These are phyloP conservation scores for Athene cunicularia DNA, from an alignment of 2,113 vertebrate species.

Conservation along the genomic window DNA sequence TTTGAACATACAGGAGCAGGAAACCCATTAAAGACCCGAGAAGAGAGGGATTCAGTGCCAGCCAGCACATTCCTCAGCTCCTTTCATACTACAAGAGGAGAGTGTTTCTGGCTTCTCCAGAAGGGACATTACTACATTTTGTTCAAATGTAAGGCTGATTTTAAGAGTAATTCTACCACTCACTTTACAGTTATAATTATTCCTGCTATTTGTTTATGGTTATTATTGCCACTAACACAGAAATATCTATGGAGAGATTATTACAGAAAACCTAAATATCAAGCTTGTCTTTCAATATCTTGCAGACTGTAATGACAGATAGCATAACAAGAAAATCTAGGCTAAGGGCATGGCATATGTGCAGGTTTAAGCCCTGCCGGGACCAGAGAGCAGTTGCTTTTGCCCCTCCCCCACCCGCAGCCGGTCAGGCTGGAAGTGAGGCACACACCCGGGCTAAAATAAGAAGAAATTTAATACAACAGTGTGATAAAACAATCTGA, in stretches of 20 bases:
- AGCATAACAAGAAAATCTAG: not conserved
- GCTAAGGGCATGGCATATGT: not conserved
- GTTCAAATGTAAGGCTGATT: slow-evolving; percentile 34
- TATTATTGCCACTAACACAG: not conserved
- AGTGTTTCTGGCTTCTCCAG: slow-evolving; percentile 38
- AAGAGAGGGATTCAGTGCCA: slow-evolving; percentile 59
- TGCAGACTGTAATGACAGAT: not conserved
- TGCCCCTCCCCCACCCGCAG: too few relatives aligned
- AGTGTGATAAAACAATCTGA: too few relatives aligned
- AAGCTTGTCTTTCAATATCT: not conserved
- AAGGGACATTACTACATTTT: slow-evolving; percentile 22
- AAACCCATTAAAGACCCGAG: slow-evolving; percentile 75
- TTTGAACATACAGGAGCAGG: slow-evolving; percentile 78
- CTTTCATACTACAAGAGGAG: slow-evolving; percentile 68
- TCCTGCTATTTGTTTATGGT: not conserved
- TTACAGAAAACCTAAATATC: not conserved
- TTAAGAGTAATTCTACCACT: slow-evolving; percentile 41
- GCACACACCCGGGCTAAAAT: too few relatives aligned
- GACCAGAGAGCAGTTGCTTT: too few relatives aligned
- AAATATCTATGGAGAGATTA: not conserved
- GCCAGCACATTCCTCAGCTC: slow-evolving; percentile 71
- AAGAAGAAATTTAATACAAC: too few relatives aligned
- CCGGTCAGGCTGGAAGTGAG: too few relatives aligned
- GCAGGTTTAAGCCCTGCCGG: too few relatives aligned
- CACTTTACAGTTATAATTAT: not conserved